These are phyloP conservation scores for Sorex fumeus DNA, from an alignment of 2,113 vertebrate genomes.

Conservation along the genomic window DNA sequence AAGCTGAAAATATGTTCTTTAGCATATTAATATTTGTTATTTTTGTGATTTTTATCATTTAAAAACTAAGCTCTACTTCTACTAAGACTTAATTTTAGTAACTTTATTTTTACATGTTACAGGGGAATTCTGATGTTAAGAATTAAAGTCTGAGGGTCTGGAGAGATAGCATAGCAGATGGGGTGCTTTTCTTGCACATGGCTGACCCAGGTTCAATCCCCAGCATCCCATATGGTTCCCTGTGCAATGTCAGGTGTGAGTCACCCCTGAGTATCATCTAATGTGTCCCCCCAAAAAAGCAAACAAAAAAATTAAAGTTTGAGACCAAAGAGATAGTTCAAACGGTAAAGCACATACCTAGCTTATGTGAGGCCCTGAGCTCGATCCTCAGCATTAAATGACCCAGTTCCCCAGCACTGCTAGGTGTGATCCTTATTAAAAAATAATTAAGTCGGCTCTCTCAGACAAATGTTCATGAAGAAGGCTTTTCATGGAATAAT, in stretches of 20 bases:
- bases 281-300: not conserved
- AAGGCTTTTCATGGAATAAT: too few relatives aligned
- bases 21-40: not conserved
- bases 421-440: too few relatives aligned
- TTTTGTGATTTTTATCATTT: slow-evolving; percentile 4
- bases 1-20: slow-evolving; percentile 1
- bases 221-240: too few relatives aligned
- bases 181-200: not conserved
- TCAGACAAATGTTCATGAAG: too few relatives aligned
- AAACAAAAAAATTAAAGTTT: not conserved
- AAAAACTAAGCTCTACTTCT: not conserved
- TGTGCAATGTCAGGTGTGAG: not conserved
- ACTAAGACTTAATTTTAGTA: not conserved
- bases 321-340: too few relatives aligned
- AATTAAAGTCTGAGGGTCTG: too few relatives aligned
- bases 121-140: not conserved
- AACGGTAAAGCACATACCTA: too few relatives aligned
- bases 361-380: too few relatives aligned
- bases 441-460: too few relatives aligned
- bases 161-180: not conserved
- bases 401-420: too few relatives aligned
- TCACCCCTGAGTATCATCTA: not conserved
- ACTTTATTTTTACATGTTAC: not conserved
- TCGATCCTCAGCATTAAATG: too few relatives aligned
- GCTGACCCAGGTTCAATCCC: too few relatives aligned